Conservation (phyloP, 2,113 vertebrate species). For the Delphinus delphis region DNA sequence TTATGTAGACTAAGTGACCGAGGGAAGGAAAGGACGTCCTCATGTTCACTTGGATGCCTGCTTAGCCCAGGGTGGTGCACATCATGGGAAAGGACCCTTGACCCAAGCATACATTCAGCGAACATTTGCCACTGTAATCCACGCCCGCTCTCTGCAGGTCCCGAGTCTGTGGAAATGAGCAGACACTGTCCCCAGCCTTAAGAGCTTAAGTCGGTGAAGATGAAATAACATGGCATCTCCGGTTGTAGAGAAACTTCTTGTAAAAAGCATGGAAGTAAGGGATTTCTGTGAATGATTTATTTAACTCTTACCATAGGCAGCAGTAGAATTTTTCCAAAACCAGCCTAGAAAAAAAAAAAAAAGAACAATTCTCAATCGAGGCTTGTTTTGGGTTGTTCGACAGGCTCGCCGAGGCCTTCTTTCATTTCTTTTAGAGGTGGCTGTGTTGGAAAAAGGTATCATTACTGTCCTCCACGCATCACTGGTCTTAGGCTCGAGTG, state of each 20-base stretch:
- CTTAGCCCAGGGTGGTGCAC: neutral
- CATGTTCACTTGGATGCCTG: fast-evolving
- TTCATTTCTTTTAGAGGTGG: neutral
- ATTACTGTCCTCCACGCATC: fast-evolving
- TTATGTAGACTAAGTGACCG: neutral
- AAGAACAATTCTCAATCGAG: neutral
- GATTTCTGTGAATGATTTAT: neutral
- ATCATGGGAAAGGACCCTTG: neutral
- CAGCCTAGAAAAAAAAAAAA: neutral
- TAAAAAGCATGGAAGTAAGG: neutral
- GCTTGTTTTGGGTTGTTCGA: neutral
- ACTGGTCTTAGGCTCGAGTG: neutral
- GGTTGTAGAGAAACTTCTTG: neutral
- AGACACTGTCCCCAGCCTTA: neutral
- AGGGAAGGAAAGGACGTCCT: neutral
- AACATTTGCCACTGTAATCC: neutral
- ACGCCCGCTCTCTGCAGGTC: neutral
- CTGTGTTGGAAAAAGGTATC: neutral
- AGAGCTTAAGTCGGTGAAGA: neutral
- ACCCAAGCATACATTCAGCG: fast-evolving
- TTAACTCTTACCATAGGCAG: neutral
- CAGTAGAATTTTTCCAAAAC: neutral
- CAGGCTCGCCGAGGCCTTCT: neutral
- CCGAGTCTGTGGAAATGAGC: neutral
- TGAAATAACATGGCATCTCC: neutral